Conservation (phyloP, 2,113 vertebrate species). For the Pedionomus torquatus region DNA sequence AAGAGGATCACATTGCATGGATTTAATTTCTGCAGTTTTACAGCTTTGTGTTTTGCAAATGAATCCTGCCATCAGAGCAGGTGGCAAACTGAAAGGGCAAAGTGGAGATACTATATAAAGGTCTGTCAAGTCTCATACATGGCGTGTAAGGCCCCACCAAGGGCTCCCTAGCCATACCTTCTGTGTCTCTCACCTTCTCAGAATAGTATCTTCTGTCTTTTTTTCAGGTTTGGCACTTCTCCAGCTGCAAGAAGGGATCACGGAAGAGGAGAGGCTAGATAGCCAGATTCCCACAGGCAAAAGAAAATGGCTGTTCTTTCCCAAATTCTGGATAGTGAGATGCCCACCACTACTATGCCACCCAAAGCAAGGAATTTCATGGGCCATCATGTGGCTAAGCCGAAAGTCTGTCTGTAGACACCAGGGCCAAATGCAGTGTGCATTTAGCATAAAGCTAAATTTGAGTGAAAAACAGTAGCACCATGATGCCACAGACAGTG, state of each 20-base stretch:
- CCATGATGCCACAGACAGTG: neutral
- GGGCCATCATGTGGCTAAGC: neutral
- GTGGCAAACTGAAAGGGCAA: constrained; percentile 20
- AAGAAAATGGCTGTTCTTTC: neutral
- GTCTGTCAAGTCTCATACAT: neutral
- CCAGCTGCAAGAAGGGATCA: neutral
- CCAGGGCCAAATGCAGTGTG: neutral
- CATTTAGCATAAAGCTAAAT: neutral
- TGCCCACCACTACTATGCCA: neutral
- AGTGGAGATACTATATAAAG: neutral
- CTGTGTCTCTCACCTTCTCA: constrained; percentile 16
- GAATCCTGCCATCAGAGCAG: constrained; percentile 9
- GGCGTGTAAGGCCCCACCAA: neutral
- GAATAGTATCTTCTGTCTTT: neutral
- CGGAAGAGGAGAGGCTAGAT: neutral
- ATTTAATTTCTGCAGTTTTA: constrained; percentile 53
- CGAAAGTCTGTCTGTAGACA: neutral
- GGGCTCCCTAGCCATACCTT: neutral
- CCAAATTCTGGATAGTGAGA: accelerated
- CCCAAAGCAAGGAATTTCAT: neutral
- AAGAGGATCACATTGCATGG: neutral
- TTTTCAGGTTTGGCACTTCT: neutral
- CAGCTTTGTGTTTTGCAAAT: constrained; percentile 28
- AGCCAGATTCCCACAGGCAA: neutral
- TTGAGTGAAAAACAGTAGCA: neutral